Base-by-base conservation (phyloP, 2,113 vertebrate genomes). In the Lagopus leucura region DNA sequence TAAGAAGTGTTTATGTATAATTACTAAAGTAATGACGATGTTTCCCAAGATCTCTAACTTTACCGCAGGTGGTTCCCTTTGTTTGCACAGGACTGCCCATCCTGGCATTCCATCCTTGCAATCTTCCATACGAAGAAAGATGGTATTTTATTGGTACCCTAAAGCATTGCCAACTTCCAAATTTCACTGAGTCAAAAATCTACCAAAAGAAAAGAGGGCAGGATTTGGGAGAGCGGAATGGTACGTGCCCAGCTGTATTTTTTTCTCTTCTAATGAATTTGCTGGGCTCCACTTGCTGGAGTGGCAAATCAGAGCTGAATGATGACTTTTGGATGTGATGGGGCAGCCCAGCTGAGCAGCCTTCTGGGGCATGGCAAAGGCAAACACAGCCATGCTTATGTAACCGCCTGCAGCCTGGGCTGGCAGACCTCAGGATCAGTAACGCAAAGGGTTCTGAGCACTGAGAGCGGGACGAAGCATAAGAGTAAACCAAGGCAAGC, bases 51-150 rank as follows among this genome's bases (percentile, higher is more conserved):
- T 86, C 78, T 87, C 92, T 80, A 92, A 93, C 77, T 86, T 93
- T 96, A 90, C 82, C 66, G 91, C 92, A 78, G 94, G 94, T 96
- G 86, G 84, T 85, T 95, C 71, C 91, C 69, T 91, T 74, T 92
- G 90, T 91, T 92, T 90, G 55, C 76, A 54, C 13, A 57, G 83
- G 85, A 91, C 80, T 71, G 57, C 48, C 90, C 86, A 47, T 76
- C 86, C 54, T 67, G 94, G 77, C 45, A 30, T 67, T 86, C 77
- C 50, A 64, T 54, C 75, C 79, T 54, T 45, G 42, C 11, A 64
- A 81, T 43, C 82, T 88, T 92, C 67, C 74, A 66, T 25, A 28
- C 3, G 40, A 58, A 76, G 72, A 74, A 77, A 83, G 36, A 36
- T 38, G n/a, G 0, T 20, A 38, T 75, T 82, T 65, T 58, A 80